These are phyloP conservation scores for Endotricha flammealis DNA, from an alignment of 2,888 invertebrate genomes.

Conservation along the genomic window DNA sequence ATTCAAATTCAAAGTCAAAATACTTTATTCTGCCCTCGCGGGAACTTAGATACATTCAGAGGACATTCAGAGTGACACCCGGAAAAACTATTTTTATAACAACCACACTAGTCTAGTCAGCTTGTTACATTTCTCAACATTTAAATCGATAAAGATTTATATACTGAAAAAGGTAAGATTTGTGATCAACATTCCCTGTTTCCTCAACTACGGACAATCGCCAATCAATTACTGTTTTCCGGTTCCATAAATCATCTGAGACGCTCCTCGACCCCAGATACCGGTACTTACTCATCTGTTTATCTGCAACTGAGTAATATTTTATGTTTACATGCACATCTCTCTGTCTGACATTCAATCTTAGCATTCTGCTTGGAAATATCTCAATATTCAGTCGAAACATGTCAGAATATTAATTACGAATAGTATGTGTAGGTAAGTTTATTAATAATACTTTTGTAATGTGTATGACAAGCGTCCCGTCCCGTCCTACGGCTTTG, in stretches of 20 bases:
- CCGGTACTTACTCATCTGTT: conserved; percentile 13
- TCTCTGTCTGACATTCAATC: not conserved
- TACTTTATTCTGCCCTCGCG: too few relatives aligned
- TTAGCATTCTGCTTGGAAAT: not conserved
- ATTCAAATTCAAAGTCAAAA: too few relatives aligned
- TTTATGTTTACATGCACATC: conserved; percentile 1
- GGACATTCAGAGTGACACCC: too few relatives aligned
- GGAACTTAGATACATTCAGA: too few relatives aligned
- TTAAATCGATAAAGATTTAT: conserved; percentile 12
- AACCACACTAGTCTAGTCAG: too few relatives aligned
- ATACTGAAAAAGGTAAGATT: not conserved
- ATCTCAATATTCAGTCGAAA: too few relatives aligned
- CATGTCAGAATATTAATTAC: too few relatives aligned
- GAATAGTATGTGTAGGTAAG: too few relatives aligned
- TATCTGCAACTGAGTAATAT: conserved; percentile 17
- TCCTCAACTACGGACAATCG: conserved; percentile 23
- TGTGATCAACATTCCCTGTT: conserved; percentile 1
- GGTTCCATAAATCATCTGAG: conserved; percentile 41
- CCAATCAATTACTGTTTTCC: conserved; percentile 44
- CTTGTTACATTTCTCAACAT: conserved; percentile 4
- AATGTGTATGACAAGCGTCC: too few relatives aligned
- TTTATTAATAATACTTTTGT: too few relatives aligned
- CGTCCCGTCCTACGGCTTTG: too few relatives aligned
- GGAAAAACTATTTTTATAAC: too few relatives aligned
- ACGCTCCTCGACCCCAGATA: conserved; percentile 9